These are phyloP conservation scores for Haliclystus octoradiatus DNA, from an alignment of 30 jellyfish, hydroid and myxozoan genomes.

Conservation along the genomic window DNA sequence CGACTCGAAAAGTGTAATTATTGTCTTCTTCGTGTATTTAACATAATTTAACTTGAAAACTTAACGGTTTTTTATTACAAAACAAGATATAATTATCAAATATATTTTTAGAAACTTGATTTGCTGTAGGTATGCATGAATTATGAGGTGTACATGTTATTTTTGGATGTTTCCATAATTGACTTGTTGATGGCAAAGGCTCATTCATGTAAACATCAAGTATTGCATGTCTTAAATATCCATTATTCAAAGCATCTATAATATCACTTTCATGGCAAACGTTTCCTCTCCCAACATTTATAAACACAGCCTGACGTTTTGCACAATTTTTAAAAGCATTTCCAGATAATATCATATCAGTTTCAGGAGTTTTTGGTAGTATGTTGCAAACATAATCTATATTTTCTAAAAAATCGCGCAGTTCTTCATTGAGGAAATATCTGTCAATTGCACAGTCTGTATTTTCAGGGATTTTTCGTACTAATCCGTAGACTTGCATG, in stretches of 20 bases:
- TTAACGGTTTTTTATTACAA: too few relatives aligned
- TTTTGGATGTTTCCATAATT: slow-evolving; percentile 41
- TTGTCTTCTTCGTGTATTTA: too few relatives aligned
- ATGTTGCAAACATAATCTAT: slow-evolving; percentile 66
- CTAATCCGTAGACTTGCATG: slow-evolving; percentile 70
- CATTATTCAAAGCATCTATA: slow-evolving; percentile 36
- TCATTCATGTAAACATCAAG: slow-evolving; percentile 69
- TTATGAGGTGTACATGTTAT: slow-evolving; percentile 65
- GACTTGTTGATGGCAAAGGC: slow-evolving; percentile 55
- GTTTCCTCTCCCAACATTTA: slow-evolving; percentile 81
- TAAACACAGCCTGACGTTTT: slow-evolving; percentile 36
- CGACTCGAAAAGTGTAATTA: too few relatives aligned
- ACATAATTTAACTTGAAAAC: too few relatives aligned
- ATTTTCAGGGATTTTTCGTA: slow-evolving; percentile 5
- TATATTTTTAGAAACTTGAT: slow-evolving; percentile 11
- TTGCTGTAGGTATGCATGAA: slow-evolving; percentile 31
- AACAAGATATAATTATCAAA: too few relatives aligned
- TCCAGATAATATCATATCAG: slow-evolving; percentile 30
- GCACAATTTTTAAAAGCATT: slow-evolving; percentile 40
- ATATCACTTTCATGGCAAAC: slow-evolving; percentile 40
- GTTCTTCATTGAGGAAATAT: slow-evolving; percentile 12
- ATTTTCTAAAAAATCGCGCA: slow-evolving; percentile 36
- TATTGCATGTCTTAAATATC: slow-evolving; percentile 63
- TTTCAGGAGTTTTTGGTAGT: slow-evolving; percentile 65
- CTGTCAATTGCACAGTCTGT: background rate